phyloP scores from a whole-genome alignment of 2,113 vertebrate species.

The Felis catus region F.catus_Fca126_mat1.0 CM031419.1:144103001-144103500 shows the following conservation, averaged over 20 bases:
- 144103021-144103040: neutral
- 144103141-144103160: too few relatives aligned
- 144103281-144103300: neutral
- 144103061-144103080: too few relatives aligned
- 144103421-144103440: neutral
- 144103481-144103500: neutral
- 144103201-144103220: too few relatives aligned
- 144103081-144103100: too few relatives aligned
- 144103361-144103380: neutral
- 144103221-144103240: too few relatives aligned
- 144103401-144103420: neutral
- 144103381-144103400: slow-evolving; percentile 12
- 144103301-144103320: neutral
- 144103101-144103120: too few relatives aligned
- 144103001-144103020: neutral
- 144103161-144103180: too few relatives aligned
- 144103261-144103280: too few relatives aligned
- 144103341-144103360: neutral
- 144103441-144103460: neutral
- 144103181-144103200: fast-evolving
- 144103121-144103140: too few relatives aligned
- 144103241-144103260: too few relatives aligned
- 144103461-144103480: neutral
- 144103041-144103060: too few relatives aligned
- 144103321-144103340: neutral